Percentiles rank a stretch among this genome's conserved stretches.
Evolutionary conservation across 2,797 vertebrate species (phyloP).

Genomic region (Hoplostethus atlanticus): DNA sequence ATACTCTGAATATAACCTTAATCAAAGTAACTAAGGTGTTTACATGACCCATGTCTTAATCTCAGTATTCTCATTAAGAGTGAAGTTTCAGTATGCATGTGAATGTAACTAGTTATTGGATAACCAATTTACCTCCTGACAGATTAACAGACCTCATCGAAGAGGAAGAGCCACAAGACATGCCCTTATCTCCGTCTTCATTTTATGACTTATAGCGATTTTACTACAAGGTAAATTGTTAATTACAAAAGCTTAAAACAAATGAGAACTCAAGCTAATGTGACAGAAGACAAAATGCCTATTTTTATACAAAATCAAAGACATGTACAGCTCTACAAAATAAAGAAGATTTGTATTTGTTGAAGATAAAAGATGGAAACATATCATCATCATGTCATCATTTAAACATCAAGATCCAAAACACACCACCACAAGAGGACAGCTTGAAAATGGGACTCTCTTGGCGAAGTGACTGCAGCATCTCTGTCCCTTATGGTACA

Average conservation of each 20-base stretch:
- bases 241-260: conserved; percentile 63
- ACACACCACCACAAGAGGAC: conserved; percentile 46
- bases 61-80: background rate
- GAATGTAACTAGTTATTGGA: background rate
- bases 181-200: conserved; percentile 36
- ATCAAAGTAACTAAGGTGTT: background rate
- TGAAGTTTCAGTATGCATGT: background rate
- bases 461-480: conserved; percentile 30
- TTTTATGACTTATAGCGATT: conserved; percentile 51
- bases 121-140: conserved; percentile 3
- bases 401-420: conserved; percentile 51
- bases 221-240: conserved; percentile 59
- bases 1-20: background rate
- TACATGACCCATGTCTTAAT: background rate
- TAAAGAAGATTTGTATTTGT: conserved; percentile 52
- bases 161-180: conserved; percentile 46
- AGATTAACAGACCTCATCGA: conserved; percentile 35
- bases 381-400: conserved; percentile 37
- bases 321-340: conserved; percentile 58
- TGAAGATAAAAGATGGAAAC: conserved; percentile 49
- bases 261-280: conserved; percentile 50
- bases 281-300: conserved; percentile 40
- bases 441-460: conserved; percentile 25
- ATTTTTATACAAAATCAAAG: conserved; percentile 42
- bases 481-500: conserved; percentile 33